Conservation (phyloP, 1,140 invertebrate genomes). For the Macrocentrus cingulum region DNA sequence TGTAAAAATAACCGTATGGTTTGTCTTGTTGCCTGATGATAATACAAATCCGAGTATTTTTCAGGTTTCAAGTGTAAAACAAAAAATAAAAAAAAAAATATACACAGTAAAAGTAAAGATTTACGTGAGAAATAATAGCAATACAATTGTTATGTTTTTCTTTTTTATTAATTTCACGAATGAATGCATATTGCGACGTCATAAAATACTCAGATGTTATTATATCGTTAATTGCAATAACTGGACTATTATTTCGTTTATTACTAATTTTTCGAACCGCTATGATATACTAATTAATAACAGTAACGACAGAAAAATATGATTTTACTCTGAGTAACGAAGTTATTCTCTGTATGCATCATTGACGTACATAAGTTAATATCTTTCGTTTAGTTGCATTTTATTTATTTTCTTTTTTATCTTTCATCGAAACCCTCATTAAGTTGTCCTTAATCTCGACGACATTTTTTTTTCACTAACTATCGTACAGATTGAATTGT, state of each 20-base stretch:
- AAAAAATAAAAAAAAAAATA: too few relatives aligned
- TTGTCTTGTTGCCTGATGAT: too few relatives aligned
- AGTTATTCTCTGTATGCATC: slow-evolving; percentile 25
- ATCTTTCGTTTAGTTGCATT: slow-evolving; percentile 16
- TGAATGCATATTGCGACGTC: not conserved
- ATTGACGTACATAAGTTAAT: slow-evolving; percentile 18
- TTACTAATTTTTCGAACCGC: slow-evolving; percentile 27
- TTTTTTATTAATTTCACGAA: too few relatives aligned
- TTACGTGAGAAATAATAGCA: not conserved
- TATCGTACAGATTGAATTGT: too few relatives aligned
- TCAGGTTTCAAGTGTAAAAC: too few relatives aligned
- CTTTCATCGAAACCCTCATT: slow-evolving; percentile 1
- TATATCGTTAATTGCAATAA: slow-evolving; percentile 27
- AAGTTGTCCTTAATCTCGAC: not conserved
- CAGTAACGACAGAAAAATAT: slow-evolving; percentile 47
- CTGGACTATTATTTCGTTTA: slow-evolving; percentile 16
- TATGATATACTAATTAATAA: slow-evolving; percentile 38
- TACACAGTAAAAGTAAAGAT: too few relatives aligned
- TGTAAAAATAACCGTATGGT: too few relatives aligned
- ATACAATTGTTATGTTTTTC: not conserved
- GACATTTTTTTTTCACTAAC: not conserved
- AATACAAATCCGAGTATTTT: too few relatives aligned
- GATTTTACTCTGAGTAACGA: slow-evolving; percentile 34
- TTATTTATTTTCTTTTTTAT: slow-evolving; percentile 23
- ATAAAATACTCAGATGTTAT: not conserved